Evolutionary conservation across 2,113 vertebrate genomes (phyloP).

Genomic region (Charina bottae): DNA sequence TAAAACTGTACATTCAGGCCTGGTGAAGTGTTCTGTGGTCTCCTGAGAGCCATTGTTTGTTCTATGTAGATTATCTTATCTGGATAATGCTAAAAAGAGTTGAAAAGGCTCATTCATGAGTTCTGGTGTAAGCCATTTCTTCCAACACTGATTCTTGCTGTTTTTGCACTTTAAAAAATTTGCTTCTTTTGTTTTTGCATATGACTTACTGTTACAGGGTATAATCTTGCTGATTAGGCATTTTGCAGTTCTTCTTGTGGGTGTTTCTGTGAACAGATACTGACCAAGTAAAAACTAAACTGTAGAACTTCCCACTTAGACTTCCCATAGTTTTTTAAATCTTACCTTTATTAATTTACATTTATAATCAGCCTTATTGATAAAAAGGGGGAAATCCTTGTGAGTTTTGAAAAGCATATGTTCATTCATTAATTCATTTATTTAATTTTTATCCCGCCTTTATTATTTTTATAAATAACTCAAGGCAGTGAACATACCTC

Average conservation of each 20-base stretch:
- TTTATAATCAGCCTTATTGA: background rate
- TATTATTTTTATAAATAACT: no score
- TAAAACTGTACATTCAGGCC: fast-evolving
- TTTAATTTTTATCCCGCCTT: no score
- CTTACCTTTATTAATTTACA: background rate
- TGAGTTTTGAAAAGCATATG: background rate
- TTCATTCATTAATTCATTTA: no score
- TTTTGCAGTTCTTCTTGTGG: background rate
- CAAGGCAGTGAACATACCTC: no score
- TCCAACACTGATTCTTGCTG: background rate
- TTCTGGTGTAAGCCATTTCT: slow-evolving; percentile 10
- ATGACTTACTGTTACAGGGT: slow-evolving; percentile 41
- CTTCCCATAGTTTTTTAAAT: background rate
- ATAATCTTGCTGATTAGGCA: slow-evolving; percentile 10
- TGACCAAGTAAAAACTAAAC: slow-evolving; percentile 9
- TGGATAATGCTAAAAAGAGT: background rate
- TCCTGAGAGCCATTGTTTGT: background rate
- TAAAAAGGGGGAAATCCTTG: background rate
- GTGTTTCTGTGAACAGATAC: background rate
- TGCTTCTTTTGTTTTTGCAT: background rate
- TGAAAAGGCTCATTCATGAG: slow-evolving; percentile 18
- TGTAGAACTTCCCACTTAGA: background rate
- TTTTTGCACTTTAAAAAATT: background rate
- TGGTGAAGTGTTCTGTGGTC: background rate
- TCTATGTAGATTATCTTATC: background rate